phyloP scores from a whole-genome alignment of 2,113 vertebrate species.

The Corythaeola cristata region DNA sequence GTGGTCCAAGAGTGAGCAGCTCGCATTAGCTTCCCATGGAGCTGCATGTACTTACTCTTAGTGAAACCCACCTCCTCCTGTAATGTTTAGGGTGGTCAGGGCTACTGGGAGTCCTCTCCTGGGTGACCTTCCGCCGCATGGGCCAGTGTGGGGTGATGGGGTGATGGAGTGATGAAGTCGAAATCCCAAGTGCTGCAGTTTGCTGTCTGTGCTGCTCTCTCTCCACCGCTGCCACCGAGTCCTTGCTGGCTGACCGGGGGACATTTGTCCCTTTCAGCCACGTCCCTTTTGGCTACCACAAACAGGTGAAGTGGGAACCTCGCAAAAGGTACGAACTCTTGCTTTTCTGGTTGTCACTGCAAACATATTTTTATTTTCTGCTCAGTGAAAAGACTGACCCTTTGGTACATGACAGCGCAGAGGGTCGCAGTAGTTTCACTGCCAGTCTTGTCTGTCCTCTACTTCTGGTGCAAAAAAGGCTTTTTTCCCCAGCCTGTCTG shows the following conservation, averaged over 20 bases:
- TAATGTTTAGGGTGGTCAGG: no score
- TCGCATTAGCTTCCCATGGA: not conserved
- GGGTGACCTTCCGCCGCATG: rapidly evolving
- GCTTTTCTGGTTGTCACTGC: not conserved
- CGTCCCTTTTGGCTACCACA: not conserved
- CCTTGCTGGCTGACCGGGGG: rapidly evolving
- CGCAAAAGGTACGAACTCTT: not conserved
- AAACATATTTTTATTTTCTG: not conserved
- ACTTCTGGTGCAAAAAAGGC: not conserved
- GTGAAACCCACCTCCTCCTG: not conserved
- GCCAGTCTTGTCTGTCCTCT: not conserved
- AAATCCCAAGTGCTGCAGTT: not conserved
- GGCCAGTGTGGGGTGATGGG: no score
- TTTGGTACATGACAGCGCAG: not conserved
- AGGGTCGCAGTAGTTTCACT: not conserved
- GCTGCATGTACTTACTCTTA: not conserved
- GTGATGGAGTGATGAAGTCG: rapidly evolving
- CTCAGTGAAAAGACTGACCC: not conserved
- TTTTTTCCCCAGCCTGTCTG: not conserved
- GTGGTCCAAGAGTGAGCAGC: not conserved
- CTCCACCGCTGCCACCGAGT: not conserved
- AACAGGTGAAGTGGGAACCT: not conserved
- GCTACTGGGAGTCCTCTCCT: not conserved
- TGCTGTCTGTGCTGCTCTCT: not conserved
- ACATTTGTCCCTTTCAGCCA: not conserved